Base-by-base conservation (phyloP, 2,113 vertebrate genomes). In the Circaetus gallicus region DNA sequence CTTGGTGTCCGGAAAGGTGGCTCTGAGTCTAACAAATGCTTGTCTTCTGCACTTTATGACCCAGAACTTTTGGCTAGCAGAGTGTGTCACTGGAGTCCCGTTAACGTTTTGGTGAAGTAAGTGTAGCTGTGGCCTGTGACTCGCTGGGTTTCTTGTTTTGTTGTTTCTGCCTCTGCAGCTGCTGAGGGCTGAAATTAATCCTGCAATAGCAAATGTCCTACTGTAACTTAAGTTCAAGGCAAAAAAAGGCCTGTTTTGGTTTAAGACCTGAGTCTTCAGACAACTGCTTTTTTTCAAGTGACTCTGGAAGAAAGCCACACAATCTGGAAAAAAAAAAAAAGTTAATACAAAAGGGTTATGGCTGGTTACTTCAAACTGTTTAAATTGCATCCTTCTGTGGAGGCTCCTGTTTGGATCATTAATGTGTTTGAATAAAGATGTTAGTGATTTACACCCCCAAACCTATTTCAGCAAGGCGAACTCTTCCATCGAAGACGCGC, bases 401-500 rank as follows among this genome's bases (percentile, higher is more conserved):
- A 58, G 43, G 26, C 36, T 87, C 25, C 79, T 34, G 29, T 77
- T 76, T 7, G n/a, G 80, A 38, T 43, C 56, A 16, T 6, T 17
- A 45, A 34, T 10, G 24, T 8, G 1, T 70, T 83, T 61, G 53
- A 62, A 20, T 73, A 24, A 53, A 49, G 36, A 5, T n/a, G 6
- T 28, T 38, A 16, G 34, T 42, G 43, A 38, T 34, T 66, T 38
- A 31, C 31, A 29, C 15, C 13, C 16, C 13, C 49, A 73, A 38
- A 58, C 20, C 18, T 61, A 3, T 50, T 90, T 69, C 21, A 74
- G 47, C 40, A 21, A 28, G 43, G 38, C 13, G 4, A 8, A 25
- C 49, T 80, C 43, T 80, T 38, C 17, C 14, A 6, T 70, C 2
- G 3, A 0, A 34, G 40, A 3, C 3, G 3, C 0, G 5, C 1